Evolutionary conservation across 2,113 vertebrate genomes (phyloP), one percentile per base, ranked within the genome.

Genomic region (Rhea pennata): DNA sequence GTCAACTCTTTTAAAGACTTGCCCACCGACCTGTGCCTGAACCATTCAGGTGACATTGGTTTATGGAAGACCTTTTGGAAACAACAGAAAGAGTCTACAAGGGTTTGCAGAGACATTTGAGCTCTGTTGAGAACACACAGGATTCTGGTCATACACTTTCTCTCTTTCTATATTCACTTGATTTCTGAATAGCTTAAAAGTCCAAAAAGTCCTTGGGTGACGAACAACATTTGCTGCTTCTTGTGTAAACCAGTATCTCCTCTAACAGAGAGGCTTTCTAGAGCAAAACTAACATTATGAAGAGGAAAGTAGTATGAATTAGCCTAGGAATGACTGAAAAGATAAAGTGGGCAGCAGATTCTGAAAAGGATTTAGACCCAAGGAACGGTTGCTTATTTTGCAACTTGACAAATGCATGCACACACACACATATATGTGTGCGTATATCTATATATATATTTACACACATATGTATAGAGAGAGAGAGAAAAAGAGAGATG

Each of bases 351-450:
- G 40, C 2, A 56, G 65, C 81, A 65, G 1, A 26, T 75, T 48
- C 69, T 27, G 16, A 72, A 56, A 81, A 80, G 24, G 8, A 58
- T 77, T 91, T 84, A 71, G 33, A 36, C 17, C 10, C 3, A 15
- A 31, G n/a, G 7, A 87, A 6, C 4, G 72, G 27, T 48, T 48
- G 12, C 5, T 69, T 75, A 12, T 6, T 87, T 75, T 69, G 9
- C 11, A 61, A 12, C 67, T 81, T 82, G 46, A 48, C 46, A 48
- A 36, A 36, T 36, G 36, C 36, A 36, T 36, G 36, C 46, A 48
- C 46, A 48, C 44, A 46, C 5, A 46, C 44, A 48, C 56, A 56
- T 0, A 0, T 31, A 33, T 6, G 3, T 42, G 36, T 36, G 36
- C 36, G 36, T 36, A 36, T 36, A 36, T 36, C 36, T 36, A 36